Evolutionary conservation across 1,140 invertebrate species (phyloP).

Genomic region (Papilio xuthus): DNA sequence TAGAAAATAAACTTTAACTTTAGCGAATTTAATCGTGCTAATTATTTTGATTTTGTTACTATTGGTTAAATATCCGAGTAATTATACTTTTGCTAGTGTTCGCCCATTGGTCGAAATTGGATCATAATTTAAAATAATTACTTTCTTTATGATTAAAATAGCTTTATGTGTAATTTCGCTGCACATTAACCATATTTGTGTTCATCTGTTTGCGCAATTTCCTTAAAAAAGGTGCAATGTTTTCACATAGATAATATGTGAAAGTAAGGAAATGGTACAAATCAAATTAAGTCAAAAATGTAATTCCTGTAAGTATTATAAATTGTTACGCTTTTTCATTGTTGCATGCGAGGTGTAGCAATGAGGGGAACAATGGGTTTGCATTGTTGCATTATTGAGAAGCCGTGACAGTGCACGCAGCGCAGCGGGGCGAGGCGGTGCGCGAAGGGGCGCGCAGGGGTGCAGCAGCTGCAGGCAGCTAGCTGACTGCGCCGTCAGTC

Average conservation of each 20-base stretch:
- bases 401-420: not conserved
- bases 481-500: not conserved
- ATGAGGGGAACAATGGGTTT: conserved; percentile 16
- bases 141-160: no score
- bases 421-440: not conserved
- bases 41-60: not conserved
- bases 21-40: not conserved
- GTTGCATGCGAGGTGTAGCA: conserved; percentile 1
- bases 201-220: no score
- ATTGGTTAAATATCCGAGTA: not conserved
- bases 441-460: not conserved
- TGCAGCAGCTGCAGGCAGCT: not conserved
- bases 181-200: no score
- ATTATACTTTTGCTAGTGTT: not conserved
- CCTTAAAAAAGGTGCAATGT: no score
- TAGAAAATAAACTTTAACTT: not conserved
- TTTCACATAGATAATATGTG: no score
- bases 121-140: no score
- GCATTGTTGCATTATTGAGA: conserved; percentile 25
- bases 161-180: no score
- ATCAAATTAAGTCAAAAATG: not conserved
- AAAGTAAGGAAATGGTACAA: no score
- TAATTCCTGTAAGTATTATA: not conserved
- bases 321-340: conserved; percentile 15
- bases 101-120: no score